Evolutionary conservation across 1,140 invertebrate genomes (phyloP).

Genomic region (Danaus plexippus): DNA sequence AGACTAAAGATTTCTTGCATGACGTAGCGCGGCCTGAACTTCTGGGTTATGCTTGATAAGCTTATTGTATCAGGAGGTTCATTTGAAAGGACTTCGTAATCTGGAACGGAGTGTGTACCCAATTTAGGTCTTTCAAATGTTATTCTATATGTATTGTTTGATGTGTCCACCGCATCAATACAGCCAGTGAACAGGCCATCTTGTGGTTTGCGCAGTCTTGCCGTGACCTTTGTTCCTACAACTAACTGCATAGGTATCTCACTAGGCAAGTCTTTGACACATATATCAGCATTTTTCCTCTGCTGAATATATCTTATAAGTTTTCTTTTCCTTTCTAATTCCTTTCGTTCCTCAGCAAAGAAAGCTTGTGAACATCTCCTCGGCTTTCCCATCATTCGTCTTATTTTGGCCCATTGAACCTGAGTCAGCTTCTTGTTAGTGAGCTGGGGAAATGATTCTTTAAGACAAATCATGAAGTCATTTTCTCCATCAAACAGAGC

Average conservation of each 20-base stretch:
- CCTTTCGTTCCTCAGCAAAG: conserved; percentile 93
- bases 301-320: conserved; percentile 96
- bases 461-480: conserved; percentile 95
- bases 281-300: conserved; percentile 88
- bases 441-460: conserved; percentile 94
- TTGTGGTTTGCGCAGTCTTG: conserved; percentile 90
- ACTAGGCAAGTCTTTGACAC: conserved; percentile 90
- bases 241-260: conserved; percentile 97
- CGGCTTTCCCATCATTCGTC: conserved; percentile 97
- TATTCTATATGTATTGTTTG: conserved; percentile 97
- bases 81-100: conserved; percentile 96
- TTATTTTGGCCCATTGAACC: conserved; percentile 96
- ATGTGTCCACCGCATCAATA: conserved; percentile 97
- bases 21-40: conserved; percentile 80
- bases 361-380: conserved; percentile 94
- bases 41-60: conserved; percentile 85
- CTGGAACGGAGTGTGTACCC: conserved; percentile 96
- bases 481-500: conserved; percentile 96
- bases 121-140: conserved; percentile 95
- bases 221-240: conserved; percentile 97
- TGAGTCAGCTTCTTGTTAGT: conserved; percentile 88
- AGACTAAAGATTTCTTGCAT: conserved; percentile 64
- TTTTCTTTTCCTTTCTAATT: conserved; percentile 90
- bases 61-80: conserved; percentile 93
- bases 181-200: conserved; percentile 97